Base-by-base conservation (phyloP, 2,888 invertebrate genomes). In the Pinctada fucata region DNA sequence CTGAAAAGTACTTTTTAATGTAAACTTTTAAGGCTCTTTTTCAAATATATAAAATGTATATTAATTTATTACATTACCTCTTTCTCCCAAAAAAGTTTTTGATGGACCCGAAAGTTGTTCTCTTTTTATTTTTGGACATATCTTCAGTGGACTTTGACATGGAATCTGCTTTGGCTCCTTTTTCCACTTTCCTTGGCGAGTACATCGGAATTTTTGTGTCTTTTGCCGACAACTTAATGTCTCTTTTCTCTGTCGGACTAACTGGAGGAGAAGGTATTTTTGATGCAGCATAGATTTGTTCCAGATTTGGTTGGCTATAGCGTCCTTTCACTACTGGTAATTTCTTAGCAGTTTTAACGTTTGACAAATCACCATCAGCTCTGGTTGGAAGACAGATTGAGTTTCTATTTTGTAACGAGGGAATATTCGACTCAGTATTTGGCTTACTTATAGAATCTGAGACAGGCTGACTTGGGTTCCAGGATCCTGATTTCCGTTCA, bases 41-140 rank as follows among this genome's bases (percentile, higher is more conserved):
- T 31, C 31, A 31, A 31, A 31, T 31, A 31, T 31, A 31, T 31
- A 31, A 31, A 31, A 31, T 31, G 31, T 1, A 31, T 31, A 31
- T 31, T 31, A 31, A 31, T 31, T 31, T 31, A 31, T 31, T 31
- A 31, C 31, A 31, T 86, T 89, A 92, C 93, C 91, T 92, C 86
- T 92, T 92, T 82, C 91, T 91, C 75, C 91, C 87, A 81, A 92
- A 91, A 63, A 93, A 90, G 79, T 90, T 91, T 80, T 91, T 92
- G 50, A 93, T 81, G 8, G 92, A 91, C 45, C 90, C 89, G 77
- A 93, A 85, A 8, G 90, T 80, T 64, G 84, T 80, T 58, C 85
- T 86, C 82, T 85, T 86, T 79, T 86, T 86, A 51, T 85, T 78
- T 67, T 84, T 86, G 45, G 86, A 86, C 3, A 86, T 82, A 77